These are phyloP conservation scores for Stictocephala bisonia DNA, from an alignment of 2,888 invertebrate species.

Conservation along the genomic window DNA sequence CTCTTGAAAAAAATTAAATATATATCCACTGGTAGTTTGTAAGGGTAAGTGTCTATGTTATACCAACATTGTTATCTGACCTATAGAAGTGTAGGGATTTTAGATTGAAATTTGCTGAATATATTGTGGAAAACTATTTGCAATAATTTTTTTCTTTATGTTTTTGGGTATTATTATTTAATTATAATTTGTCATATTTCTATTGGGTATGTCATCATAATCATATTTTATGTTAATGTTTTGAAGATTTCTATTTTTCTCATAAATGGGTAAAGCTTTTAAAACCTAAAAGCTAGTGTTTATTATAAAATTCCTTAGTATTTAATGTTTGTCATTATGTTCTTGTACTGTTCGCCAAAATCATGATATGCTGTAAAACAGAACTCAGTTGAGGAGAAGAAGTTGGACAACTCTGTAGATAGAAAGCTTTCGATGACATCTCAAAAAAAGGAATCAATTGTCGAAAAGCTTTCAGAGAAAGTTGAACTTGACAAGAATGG, in stretches of 20 bases:
- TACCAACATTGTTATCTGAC: no score
- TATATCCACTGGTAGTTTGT: no score
- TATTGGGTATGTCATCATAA: no score
- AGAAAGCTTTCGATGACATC: conserved; percentile 7
- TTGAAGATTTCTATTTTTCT: not conserved
- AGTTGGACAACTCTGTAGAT: not conserved
- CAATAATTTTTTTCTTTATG: no score
- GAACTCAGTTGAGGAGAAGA: conserved; percentile 25
- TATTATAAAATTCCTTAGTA: not conserved
- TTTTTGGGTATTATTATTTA: no score
- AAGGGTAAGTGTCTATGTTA: no score
- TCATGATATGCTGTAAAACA: conserved; percentile 24
- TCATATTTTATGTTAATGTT: not conserved
- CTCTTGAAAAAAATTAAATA: no score
- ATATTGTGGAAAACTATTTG: no score
- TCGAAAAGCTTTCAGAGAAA: conserved; percentile 42
- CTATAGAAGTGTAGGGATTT: no score
- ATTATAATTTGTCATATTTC: no score
- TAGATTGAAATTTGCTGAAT: no score
- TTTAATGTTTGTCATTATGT: not conserved
- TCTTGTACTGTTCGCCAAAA: not conserved
- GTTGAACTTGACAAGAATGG: conserved; percentile 44
- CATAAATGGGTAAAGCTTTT: not conserved
- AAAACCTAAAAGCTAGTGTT: not conserved
- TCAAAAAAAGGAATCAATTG: conserved; percentile 32